Conservation (phyloP, 1,140 invertebrate species). For the Eumeta japonica region DNA sequence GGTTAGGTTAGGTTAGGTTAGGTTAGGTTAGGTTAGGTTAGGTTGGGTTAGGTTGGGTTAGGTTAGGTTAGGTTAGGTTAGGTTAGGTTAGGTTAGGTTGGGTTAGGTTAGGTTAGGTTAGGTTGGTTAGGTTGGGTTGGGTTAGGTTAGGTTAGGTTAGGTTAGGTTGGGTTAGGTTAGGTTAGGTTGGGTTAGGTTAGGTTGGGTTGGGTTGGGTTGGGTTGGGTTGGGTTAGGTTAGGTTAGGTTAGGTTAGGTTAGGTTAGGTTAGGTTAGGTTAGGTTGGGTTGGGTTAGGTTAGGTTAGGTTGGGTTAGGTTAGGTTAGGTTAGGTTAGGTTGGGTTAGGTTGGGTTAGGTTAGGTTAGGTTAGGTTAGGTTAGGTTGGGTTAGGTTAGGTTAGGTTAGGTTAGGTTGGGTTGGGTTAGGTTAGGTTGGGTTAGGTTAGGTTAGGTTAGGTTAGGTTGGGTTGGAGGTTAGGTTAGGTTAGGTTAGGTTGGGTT, state of each 20-base stretch:
- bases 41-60: constrained; percentile 3
- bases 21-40: constrained; percentile 6
- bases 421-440: constrained; percentile 14
- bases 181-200: constrained; percentile 4
- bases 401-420: constrained; percentile 15
- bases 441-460: constrained; percentile 25
- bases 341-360: constrained; percentile 12
- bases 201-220: constrained; percentile 2
- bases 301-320: constrained; percentile 5
- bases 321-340: constrained; percentile 5
- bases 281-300: constrained; percentile 3
- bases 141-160: constrained; percentile 4
- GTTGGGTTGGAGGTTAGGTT: too few relatives aligned
- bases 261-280: constrained; percentile 4
- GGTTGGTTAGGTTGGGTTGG: too few relatives aligned
- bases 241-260: constrained; percentile 4
- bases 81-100: constrained; percentile 3
- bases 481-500: constrained; percentile 29
- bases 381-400: constrained; percentile 16
- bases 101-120: constrained; percentile 4
- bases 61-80: constrained; percentile 4
- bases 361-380: constrained; percentile 16
- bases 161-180: constrained; percentile 4
- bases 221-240: constrained; percentile 3
- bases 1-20: constrained; percentile 8